Base-by-base conservation (phyloP, 2,113 vertebrate genomes). In the Neoarius graeffei region DNA sequence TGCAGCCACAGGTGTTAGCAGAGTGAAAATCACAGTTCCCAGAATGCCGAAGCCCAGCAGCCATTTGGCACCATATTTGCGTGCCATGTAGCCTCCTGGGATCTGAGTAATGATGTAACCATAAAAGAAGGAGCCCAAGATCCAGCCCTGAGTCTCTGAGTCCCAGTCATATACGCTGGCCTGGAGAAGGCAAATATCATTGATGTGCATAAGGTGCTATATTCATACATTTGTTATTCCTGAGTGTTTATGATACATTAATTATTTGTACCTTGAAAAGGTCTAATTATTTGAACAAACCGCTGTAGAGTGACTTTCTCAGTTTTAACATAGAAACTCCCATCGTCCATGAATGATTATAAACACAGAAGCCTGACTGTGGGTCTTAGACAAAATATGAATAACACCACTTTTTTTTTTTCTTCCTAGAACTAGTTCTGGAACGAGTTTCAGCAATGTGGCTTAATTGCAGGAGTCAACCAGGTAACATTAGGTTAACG, bases 41-140 rank as follows among this genome's bases (percentile, higher is more conserved):
- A 99, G 93, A 88, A 99, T 90, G 20, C 98, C 98, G 66, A 97
- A 93, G 0, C 98, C 98, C 89, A 99, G 86, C 60, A 99, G 94
- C 92, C 96, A 94, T 89, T 99, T 99, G 11, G 97, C 96, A 48
- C 98, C 98, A 0, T 94, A 93, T 93, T 93, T 97, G 84, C 97
- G 94, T 50, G 98, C 97, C 89, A 99, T 86, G 91, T 97, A 99
- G 56, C 98, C 98, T 52, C 98, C 98, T 35, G 97, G 98, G 89
- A 99, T 94, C 93, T 99, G 98, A 6, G 98, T 99, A 90, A 99
- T 54, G 88, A 99, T 97, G 93, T 99, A 99, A 83, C 98, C 98
- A 50, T 99, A 99, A 94, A 99, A 99, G 93, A 99, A 99, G 52
- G 98, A 97, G 84, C 98, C 96, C 64, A 99, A 96, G 93, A 99